Base-by-base conservation (phyloP, 2,888 invertebrate species). In the Drosophila borealis region DNA sequence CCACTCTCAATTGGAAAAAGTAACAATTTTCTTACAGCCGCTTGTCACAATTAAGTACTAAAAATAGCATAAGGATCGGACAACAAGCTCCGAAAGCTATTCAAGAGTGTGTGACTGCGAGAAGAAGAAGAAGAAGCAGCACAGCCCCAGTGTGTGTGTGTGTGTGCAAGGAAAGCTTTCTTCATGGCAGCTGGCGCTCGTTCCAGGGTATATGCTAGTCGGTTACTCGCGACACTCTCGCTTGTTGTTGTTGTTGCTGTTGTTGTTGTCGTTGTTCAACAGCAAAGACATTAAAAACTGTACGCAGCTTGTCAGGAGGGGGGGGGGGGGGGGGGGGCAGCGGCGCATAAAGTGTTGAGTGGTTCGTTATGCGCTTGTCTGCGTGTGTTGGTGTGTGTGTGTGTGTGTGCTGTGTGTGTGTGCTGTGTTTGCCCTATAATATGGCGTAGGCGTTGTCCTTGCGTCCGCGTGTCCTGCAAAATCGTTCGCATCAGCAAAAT, bases 221-320 rank as follows among this genome's bases (percentile, higher is more conserved):
- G 8, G 2, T 3, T 8, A 39, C 14, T 9, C 9, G 9, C 39
- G 14, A 14, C 14, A 1, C 46, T 46, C 1, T 46, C 56, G 17
- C 44, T 21, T 53, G 29, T 25, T 33, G 39, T 33, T 39, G 46
- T 34, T n/a, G 44, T 36, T 62, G 57, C n/a, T n/a, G n/a, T 21
- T 53, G 29, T 25, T 33, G 39, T 33, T 39, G 46, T 34, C 14
- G 44, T 36, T 62, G 57, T 39, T 44, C 51, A 45, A 51, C 41
- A 45, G 60, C 59, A 72, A 70, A 73, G 76, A 70, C 84, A 81
- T 84, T 80, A 74, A 76, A 80, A 80, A 80, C 79, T 81, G 55
- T 72, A 73, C 76, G 72, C 73, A 69, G 53, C 66, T 51, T 67
- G 77, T 63, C 65, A n/a, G 44, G 62, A 9, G 56, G 49, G 17